Evolutionary conservation across 2,113 vertebrate genomes (phyloP).

Genomic region (Pterocles orientalis): DNA sequence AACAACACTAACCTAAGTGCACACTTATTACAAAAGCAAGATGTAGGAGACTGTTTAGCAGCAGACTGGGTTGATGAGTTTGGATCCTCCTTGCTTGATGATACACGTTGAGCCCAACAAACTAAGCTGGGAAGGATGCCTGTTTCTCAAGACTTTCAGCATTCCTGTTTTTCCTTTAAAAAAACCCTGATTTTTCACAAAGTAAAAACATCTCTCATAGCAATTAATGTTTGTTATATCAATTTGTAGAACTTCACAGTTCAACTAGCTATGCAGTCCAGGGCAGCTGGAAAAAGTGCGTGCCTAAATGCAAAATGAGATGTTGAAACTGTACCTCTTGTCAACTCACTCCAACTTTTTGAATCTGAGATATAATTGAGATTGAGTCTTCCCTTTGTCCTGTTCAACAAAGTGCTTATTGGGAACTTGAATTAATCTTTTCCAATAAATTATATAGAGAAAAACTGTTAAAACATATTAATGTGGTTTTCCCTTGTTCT

Average conservation of each 20-base stretch:
- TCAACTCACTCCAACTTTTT: not conserved
- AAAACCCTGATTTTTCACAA: not conserved
- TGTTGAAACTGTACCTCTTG: not conserved
- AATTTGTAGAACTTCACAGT: not conserved
- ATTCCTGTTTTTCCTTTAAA: not conserved
- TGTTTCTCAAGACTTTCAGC: not conserved
- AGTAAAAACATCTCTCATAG: not conserved
- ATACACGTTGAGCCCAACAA: not conserved
- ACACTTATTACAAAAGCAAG: not conserved
- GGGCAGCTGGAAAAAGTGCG: not conserved
- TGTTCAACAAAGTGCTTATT: not conserved
- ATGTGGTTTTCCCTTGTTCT: not conserved
- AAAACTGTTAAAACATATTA: not conserved
- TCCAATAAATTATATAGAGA: fast-evolving
- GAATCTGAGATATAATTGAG: not conserved
- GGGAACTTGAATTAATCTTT: not conserved
- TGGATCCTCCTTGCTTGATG: not conserved
- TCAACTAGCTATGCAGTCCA: not conserved
- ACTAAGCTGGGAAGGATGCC: not conserved
- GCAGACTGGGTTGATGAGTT: not conserved
- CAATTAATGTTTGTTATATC: not conserved
- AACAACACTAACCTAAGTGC: not conserved
- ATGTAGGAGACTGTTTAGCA: not conserved
- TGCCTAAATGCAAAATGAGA: not conserved
- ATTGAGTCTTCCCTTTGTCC: fast-evolving